Base-by-base conservation (phyloP, 2,888 invertebrate genomes). In the Chironomus riparius region DNA sequence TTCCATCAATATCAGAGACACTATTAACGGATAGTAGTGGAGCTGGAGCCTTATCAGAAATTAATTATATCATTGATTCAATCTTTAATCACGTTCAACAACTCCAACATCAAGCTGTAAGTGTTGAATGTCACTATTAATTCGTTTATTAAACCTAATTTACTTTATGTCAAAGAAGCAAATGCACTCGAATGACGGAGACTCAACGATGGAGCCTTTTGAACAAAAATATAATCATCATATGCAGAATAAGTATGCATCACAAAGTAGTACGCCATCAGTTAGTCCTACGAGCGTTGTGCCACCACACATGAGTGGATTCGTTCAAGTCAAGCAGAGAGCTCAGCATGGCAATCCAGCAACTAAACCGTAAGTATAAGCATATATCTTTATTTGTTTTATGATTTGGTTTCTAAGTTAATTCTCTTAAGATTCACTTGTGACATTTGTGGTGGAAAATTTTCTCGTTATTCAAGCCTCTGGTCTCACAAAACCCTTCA, bases 21-120 rank as follows among this genome's bases (percentile, higher is more conserved):
- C 86, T 98, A n/a, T 93, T 96, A 84, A 99, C 98, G 85, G 98
- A 98, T 0, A 98, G 98, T 81, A 90, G 86, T 7, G 98, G 98
- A 12, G 85, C 90, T 15, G 98, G 98, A 13, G 98, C 94, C 3
- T 98, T 99, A 98, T 97, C 97, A 3, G 94, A 95, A 83, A 91
- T 96, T 4, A 83, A 87, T 62, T 89, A 89, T 68, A 94, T 95
- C 80, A 88, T 92, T 47, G 83, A 87, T 78, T 79, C 79, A 78
- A 78, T 80, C 78, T 77, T 80, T 22, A 72, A 72, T 38, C 72
- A 72, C 47, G 72, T 72, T 47, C 72, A 72, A 72, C 61, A 62
- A 18, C 28, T 72, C 6, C 72, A 72, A 61, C 21, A 72, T 62
- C 72, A 72, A 38, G 38, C 38, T 38, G 38, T 38, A 38, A 38